Conservation (phyloP, 2,797 vertebrate species). For the Bryconaethiops microstoma region DNA sequence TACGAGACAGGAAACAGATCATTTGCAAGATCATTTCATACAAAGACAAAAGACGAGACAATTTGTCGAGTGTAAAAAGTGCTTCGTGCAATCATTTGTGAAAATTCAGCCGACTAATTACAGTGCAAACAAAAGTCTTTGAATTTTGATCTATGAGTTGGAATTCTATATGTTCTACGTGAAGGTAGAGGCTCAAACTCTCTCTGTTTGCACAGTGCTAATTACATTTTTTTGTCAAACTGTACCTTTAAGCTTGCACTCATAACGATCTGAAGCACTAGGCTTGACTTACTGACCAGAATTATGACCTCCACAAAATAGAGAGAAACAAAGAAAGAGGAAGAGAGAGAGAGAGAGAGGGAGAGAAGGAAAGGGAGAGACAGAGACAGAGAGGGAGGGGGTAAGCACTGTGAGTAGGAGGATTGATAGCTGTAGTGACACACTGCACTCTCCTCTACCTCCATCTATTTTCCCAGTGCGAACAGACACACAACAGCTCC, state of each 20-base stretch:
- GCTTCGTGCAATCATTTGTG: too few species aligned
- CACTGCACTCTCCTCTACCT: constrained; percentile 25
- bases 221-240: background rate
- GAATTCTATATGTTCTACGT: too few species aligned
- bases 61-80: too few species aligned
- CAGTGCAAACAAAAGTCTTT: too few species aligned
- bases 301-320: constrained; percentile 53
- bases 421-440: constrained; percentile 35
- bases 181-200: too few species aligned
- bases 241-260: constrained; percentile 28
- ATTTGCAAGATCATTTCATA: too few species aligned
- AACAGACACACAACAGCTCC: constrained; percentile 6
- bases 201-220: background rate
- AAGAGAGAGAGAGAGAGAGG: constrained; percentile 24
- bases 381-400: constrained; percentile 23
- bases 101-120: too few species aligned
- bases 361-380: constrained; percentile 24
- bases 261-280: constrained; percentile 32
- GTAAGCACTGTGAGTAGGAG: constrained; percentile 36
- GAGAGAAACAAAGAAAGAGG: constrained; percentile 11
- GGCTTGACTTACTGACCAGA: constrained; percentile 50
- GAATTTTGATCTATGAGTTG: too few species aligned
- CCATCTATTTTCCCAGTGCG: constrained; percentile 34
- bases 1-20: too few species aligned
- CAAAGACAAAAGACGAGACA: too few species aligned